These are phyloP conservation scores for Ctenodactylus gundi DNA, from an alignment of 2,113 vertebrate species.

Conservation along the genomic window DNA sequence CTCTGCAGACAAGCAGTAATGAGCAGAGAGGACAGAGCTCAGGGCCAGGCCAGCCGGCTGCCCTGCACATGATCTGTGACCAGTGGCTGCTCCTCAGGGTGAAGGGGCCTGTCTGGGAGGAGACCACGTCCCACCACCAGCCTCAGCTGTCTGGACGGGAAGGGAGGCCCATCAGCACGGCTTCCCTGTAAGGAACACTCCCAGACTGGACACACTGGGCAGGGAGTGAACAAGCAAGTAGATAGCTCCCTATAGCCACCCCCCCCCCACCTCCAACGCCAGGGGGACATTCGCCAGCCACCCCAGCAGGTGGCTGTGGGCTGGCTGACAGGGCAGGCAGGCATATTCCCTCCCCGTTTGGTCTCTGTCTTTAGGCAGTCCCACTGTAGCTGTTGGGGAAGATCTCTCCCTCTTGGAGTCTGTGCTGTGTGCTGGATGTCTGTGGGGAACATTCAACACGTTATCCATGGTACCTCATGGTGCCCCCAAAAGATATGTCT, in stretches of 20 bases:
- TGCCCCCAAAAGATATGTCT: accelerated
- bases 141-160: background rate
- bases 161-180: too few species aligned
- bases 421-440: background rate
- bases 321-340: background rate
- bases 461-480: too few species aligned
- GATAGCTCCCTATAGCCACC: too few species aligned
- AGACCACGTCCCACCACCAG: too few species aligned
- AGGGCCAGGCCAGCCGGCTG: background rate
- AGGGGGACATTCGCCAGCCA: too few species aligned
- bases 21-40: background rate
- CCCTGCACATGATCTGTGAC: background rate
- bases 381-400: accelerated
- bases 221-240: background rate
- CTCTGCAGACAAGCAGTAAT: accelerated
- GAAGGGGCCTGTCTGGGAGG: background rate
- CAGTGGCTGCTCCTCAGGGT: background rate
- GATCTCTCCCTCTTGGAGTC: background rate
- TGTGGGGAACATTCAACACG: accelerated
- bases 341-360: background rate
- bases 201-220: too few species aligned
- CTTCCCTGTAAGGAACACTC: accelerated
- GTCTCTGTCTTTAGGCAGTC: background rate
- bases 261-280: background rate
- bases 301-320: background rate